Base-by-base conservation (phyloP, 2,113 vertebrate species). In the Rhabdornis inornatus region DNA sequence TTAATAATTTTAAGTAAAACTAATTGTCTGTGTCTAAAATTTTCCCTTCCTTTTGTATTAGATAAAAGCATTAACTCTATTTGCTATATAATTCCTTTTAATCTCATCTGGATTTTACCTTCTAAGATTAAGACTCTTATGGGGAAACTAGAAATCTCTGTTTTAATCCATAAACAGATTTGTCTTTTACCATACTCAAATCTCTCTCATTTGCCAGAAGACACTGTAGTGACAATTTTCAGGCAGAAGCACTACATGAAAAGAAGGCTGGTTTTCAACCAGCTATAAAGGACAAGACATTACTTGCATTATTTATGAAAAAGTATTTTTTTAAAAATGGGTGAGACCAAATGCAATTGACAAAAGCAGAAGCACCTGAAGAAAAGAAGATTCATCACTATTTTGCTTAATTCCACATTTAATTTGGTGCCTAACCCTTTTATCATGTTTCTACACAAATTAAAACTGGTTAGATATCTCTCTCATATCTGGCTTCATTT, bases 151-250 rank as follows among this genome's bases (percentile, higher is more conserved):
- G 13, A 79, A 83, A 6, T 63, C 23, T 82, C 66, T 40, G 30
- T 33, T 93, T 91, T 90, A 87, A 80, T 80, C 42, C 27, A 16
- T 7, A n/a, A 11, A 69, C 9, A 91, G 70, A 83, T 77, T 94
- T 84, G 22, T 53, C 27, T 65, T 83, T 90, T 23, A 55, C 45
- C 15, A 13, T 52, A 15, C 14, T 25, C 18, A 85, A 84, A 66
- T 65, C 31, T 28, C n/a, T 49, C 12, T 49, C 69, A 6, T 24
- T 82, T 80, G 2, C 22, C 50, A 74, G 55, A 86, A 87, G 16
- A 55, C 9, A 31, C 11, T 13, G 5, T 15, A 83, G 42, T 37
- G 19, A 59, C 11, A 75, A 72, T 71, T 90, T 92, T 69, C 16
- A 89, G 35, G 24, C 16, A 95, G 84, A 95, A 17, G 12, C 15